Base-by-base conservation (phyloP, 1,140 invertebrate species). In the Atta texana region DNA sequence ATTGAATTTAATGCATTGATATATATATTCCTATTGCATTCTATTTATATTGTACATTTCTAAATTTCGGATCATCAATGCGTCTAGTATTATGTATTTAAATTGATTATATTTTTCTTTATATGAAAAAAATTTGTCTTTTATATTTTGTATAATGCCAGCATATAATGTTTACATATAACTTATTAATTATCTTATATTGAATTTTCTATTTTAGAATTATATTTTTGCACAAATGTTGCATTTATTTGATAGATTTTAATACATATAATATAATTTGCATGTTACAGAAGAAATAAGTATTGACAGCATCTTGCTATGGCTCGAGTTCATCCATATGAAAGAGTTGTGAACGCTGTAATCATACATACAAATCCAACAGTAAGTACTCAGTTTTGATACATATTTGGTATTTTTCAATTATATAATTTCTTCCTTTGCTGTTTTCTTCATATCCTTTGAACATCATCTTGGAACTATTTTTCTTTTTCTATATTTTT, bases 251-350 rank as follows among this genome's bases (percentile, higher is more conserved):
- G n/a, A 49, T 31, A 18, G n/a, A 7, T n/a, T 57, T 53, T 14
- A 61, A 63, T 24, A 24, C 7, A 53, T 1, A 53, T 87, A 24
- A 21, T 59, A 49, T 44, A 12, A 66, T 66, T 53, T 59, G 24
- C 3, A 0, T 31, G 51, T 28, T 68, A 0, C 24, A 55, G 80
- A 18, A 57, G n/a, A 8, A 61, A 44, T 5, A 39, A 39, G 2
- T 71, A n/a, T 1, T 49, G 3, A 0, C 2, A 34, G 8, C 12
- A 64, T 78, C 6, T 7, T 44, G 7, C 64, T 21, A 90, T 90
- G 89, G 89, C 89, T 74, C 76, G 89, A 61, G 82, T 44, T 7
- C 18, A 55, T 7, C 1, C 71, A 28, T 90, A 86, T 1, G 18
- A 21, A 24, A 87, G 89, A 24, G 3, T n/a, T 31, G 24, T 90